Evolutionary conservation across 2,888 invertebrate genomes (phyloP).

Genomic region (Trissonchulus latispiculum): DNA sequence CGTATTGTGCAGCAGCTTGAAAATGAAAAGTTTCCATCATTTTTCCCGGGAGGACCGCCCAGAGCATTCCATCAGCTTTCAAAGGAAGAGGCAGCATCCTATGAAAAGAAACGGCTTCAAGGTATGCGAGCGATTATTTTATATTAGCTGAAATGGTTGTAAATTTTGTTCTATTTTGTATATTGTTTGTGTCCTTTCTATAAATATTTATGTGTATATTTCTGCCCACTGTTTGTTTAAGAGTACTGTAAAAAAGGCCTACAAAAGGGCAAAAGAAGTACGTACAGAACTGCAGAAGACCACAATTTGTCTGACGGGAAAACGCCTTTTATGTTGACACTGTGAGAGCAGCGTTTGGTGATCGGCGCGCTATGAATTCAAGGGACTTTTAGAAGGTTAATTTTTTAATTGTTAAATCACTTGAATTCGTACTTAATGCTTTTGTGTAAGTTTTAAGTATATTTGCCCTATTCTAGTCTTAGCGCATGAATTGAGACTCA

Average conservation of each 20-base stretch:
- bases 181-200: not conserved
- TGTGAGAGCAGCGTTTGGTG: slow-evolving; percentile 85
- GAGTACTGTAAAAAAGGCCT: slow-evolving; percentile 88
- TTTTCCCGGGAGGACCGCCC: slow-evolving; percentile 61
- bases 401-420: too few species aligned
- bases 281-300: slow-evolving; percentile 71
- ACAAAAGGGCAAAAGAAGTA: slow-evolving; percentile 83
- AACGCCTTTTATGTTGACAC: slow-evolving; percentile 99
- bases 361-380: slow-evolving; percentile 90
- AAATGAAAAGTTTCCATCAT: slow-evolving; percentile 78
- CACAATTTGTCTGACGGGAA: slow-evolving; percentile 89
- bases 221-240: too few species aligned
- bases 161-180: not conserved
- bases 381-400: slow-evolving; percentile 72
- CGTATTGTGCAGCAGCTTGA: slow-evolving; percentile 92
- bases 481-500: too few species aligned
- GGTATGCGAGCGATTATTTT: slow-evolving; percentile 41
- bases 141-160: too few species aligned
- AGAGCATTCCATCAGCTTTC: slow-evolving; percentile 75
- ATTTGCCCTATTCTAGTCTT: too few species aligned
- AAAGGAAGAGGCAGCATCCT: slow-evolving; percentile 62
- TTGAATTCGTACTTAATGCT: too few species aligned
- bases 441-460: too few species aligned
- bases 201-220: too few species aligned
- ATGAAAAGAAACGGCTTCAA: slow-evolving; percentile 81